phyloP scores from a whole-genome alignment of 2,113 vertebrate genomes.

The Orycteropus afer region DNA sequence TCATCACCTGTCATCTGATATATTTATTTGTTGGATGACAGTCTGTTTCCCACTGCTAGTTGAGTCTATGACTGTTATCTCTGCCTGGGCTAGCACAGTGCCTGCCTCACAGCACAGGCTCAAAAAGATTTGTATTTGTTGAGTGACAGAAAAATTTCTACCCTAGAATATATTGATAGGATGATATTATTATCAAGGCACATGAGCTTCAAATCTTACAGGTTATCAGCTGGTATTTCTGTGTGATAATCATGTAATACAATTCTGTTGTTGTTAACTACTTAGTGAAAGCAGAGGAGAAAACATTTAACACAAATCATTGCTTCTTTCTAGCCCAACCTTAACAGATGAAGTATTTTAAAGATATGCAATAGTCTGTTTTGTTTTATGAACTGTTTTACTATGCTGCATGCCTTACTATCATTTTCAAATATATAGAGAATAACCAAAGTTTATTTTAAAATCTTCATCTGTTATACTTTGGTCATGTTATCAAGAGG shows the following conservation, averaged over 20 bases:
- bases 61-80: neutral
- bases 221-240: neutral
- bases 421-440: constrained; percentile 15
- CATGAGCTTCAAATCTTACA: neutral
- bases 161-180: neutral
- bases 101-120: neutral
- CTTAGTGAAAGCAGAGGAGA: neutral
- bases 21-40: neutral
- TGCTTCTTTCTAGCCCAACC: neutral
- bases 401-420: neutral
- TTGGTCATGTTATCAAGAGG: too few species aligned
- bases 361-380: neutral
- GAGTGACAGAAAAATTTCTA: neutral
- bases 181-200: neutral
- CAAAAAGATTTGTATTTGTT: neutral
- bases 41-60: neutral
- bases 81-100: neutral
- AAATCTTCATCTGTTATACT: too few species aligned
- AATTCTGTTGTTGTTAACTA: too few species aligned
- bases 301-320: neutral
- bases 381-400: constrained; percentile 10
- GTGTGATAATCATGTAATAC: neutral
- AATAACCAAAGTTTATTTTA: neutral
- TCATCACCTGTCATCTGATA: neutral
- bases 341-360: neutral